These are phyloP conservation scores for Athripsodes cinereus DNA, from an alignment of 2,888 invertebrate genomes.

Conservation along the genomic window DNA sequence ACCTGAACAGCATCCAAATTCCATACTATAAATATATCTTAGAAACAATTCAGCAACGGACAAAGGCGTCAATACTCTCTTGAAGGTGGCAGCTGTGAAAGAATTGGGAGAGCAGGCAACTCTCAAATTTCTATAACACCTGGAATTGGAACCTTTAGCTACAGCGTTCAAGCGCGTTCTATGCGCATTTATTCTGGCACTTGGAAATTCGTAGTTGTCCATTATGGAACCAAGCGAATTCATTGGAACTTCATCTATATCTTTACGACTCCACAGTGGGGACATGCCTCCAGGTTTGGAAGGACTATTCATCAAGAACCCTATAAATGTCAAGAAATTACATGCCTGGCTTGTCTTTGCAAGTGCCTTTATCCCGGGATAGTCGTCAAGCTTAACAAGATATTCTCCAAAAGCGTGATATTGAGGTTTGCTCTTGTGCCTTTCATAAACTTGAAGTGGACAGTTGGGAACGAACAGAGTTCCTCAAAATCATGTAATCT, in stretches of 20 bases:
- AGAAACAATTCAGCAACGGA: slow-evolving; percentile 10
- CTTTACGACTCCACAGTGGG: slow-evolving; percentile 13
- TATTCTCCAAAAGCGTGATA: slow-evolving; percentile 11
- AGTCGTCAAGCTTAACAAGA: slow-evolving; percentile 8
- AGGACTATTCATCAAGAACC: no score
- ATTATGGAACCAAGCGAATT: slow-evolving; percentile 5
- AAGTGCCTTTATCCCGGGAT: slow-evolving; percentile 14
- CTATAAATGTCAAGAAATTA: slow-evolving; percentile 5
- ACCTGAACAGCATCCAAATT: no score
- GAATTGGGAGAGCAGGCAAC: neutral
- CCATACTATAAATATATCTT: no score
- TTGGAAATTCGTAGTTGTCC: slow-evolving; percentile 8
- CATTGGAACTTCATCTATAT: slow-evolving; percentile 15
- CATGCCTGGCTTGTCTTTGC: slow-evolving; percentile 10
- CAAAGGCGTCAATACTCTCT: slow-evolving; percentile 1
- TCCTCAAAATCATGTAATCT: no score
- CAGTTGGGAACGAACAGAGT: neutral
- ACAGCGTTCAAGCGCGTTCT: neutral
- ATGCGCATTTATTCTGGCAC: slow-evolving; percentile 3
- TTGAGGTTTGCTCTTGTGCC: slow-evolving; percentile 19
- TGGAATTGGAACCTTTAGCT: slow-evolving; percentile 4
- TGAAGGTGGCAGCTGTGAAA: slow-evolving; percentile 6
- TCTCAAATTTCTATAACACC: neutral
- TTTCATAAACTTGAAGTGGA: slow-evolving; percentile 19
- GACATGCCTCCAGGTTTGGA: slow-evolving; percentile 7